Evolutionary conservation across 2,797 vertebrate genomes (phyloP).

Genomic region (Alectoris magna): DNA sequence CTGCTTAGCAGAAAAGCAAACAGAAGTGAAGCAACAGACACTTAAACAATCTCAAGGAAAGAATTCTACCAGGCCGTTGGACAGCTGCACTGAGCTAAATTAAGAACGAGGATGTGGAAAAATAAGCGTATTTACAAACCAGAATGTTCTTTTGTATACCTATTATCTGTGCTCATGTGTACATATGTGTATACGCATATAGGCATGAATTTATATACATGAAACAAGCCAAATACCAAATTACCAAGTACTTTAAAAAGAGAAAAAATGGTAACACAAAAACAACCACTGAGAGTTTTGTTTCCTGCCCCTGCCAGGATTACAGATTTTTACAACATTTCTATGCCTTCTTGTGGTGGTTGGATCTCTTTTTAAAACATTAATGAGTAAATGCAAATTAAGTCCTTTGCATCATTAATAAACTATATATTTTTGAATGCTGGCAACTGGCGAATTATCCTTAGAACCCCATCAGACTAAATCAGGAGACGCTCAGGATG

Average conservation of each 20-base stretch:
- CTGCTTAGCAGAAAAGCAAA: background rate
- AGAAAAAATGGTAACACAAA: background rate
- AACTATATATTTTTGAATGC: background rate
- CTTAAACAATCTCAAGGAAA: background rate
- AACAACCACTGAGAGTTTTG: background rate
- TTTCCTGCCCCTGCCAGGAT: background rate
- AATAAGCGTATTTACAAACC: background rate
- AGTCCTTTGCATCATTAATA: background rate
- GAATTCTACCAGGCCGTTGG: background rate
- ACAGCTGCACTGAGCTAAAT: background rate
- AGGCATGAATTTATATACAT: background rate
- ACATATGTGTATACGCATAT: background rate
- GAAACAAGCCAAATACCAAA: background rate
- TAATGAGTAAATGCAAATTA: background rate
- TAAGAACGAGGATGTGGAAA: background rate
- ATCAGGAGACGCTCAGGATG: background rate
- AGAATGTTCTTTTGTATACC: background rate
- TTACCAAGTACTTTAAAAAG: background rate
- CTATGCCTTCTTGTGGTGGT: background rate
- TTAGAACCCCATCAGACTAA: background rate
- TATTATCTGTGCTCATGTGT: background rate
- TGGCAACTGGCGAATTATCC: background rate
- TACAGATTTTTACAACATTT: background rate
- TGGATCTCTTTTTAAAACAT: background rate
- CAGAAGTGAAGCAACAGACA: background rate